These are phyloP conservation scores for Lepidurus packardi DNA, from an alignment of 1,140 invertebrate species.

Conservation along the genomic window DNA sequence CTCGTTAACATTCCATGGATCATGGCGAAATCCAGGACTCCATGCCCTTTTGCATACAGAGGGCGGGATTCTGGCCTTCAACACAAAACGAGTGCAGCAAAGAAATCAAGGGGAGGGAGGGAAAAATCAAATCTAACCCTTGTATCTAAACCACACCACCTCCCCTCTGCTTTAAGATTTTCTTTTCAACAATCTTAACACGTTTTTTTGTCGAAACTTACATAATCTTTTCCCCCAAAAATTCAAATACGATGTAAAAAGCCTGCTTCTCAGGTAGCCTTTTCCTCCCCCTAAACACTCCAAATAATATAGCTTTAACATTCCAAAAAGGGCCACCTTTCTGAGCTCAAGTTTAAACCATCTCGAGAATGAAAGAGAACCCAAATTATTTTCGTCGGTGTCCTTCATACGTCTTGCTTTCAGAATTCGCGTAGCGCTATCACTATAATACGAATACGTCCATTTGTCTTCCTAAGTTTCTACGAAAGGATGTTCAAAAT, in stretches of 20 bases:
- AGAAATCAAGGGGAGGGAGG: conserved; percentile 17
- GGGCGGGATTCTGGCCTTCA: conserved; percentile 10
- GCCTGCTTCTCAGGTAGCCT: no score
- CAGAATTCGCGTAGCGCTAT: neutral
- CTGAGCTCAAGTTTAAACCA: neutral
- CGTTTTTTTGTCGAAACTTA: neutral
- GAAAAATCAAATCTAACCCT: conserved; percentile 5
- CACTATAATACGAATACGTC: conserved; percentile 22
- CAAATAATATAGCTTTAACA: no score
- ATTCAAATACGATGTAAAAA: neutral
- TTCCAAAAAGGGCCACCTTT: no score
- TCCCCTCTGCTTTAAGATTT: neutral
- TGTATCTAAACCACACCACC: neutral
- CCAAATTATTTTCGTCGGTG: neutral
- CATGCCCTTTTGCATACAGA: neutral
- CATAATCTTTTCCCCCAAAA: neutral
- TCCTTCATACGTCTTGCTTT: neutral
- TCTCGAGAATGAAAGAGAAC: neutral
- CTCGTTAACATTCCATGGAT: neutral
- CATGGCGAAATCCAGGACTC: neutral
- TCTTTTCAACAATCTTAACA: neutral
- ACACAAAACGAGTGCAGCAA: conserved; percentile 19
- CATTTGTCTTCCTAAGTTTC: conserved; percentile 3
- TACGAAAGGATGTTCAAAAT: neutral
- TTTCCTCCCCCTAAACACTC: no score